phyloP scores from a whole-genome alignment of 2,797 vertebrate species.

The Fistularia commersonii region DNA sequence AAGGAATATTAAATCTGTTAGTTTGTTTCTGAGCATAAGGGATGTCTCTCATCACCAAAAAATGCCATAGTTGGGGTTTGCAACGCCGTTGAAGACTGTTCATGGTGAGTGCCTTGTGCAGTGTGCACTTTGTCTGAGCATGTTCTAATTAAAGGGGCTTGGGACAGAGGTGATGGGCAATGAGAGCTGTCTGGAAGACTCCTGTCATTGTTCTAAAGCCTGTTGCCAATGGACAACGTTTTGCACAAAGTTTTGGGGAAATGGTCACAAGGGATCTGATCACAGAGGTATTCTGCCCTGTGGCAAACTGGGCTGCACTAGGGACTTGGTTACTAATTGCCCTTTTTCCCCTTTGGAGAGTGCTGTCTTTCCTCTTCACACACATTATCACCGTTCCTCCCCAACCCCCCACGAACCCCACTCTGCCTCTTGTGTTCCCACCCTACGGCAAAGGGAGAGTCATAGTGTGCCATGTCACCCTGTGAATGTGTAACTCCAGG shows the following conservation, averaged over 20 bases:
- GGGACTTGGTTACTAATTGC: conserved; percentile 67
- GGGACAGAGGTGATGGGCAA: conserved; percentile 26
- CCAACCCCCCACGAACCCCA: conserved; percentile 4
- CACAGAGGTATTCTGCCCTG: conserved; percentile 52
- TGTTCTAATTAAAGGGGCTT: conserved; percentile 44
- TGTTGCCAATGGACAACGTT: conserved; percentile 33
- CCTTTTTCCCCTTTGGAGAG: conserved; percentile 48
- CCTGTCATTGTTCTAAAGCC: conserved; percentile 34
- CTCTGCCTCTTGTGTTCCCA: conserved; percentile 51
- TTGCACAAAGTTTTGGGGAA: conserved; percentile 44
- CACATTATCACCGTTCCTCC: conserved; percentile 16
- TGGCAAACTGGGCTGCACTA: conserved; percentile 62
- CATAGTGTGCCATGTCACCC: conserved; percentile 70
- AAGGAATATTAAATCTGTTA: no score
- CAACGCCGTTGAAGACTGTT: no score
- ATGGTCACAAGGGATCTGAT: conserved; percentile 65
- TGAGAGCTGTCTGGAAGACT: conserved; percentile 31
- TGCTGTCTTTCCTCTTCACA: conserved; percentile 55
- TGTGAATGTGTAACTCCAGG: conserved; percentile 63
- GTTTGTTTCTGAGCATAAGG: no score
- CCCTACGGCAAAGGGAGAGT: conserved; percentile 63
- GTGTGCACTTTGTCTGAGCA: conserved; percentile 14
- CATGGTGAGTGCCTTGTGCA: background rate
- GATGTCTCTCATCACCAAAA: no score
- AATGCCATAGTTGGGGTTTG: no score